Evolutionary conservation across 2,888 invertebrate genomes (phyloP).

Genomic region (Hipparchia semele): DNA sequence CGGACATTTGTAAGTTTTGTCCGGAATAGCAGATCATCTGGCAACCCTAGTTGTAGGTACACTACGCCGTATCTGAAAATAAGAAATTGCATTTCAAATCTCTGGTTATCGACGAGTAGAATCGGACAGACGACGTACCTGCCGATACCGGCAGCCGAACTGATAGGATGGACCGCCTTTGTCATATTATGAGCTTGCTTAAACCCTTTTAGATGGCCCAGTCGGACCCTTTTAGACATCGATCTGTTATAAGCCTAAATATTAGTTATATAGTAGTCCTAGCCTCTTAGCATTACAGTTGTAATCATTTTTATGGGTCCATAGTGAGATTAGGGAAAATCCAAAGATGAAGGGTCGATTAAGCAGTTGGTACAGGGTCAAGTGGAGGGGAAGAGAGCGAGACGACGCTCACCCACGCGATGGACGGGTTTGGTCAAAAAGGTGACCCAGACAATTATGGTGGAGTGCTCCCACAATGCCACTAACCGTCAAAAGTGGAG

Average conservation of each 20-base stretch:
- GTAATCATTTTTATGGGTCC: too few relatives aligned
- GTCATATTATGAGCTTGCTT: constrained; percentile 10
- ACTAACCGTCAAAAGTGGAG: too few relatives aligned
- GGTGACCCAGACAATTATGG: too few relatives aligned
- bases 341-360: too few relatives aligned
- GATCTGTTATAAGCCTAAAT: not conserved
- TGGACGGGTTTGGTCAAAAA: too few relatives aligned
- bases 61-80: constrained; percentile 37
- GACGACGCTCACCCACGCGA: too few relatives aligned
- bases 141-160: constrained; percentile 36
- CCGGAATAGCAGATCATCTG: not conserved
- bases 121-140: constrained; percentile 40
- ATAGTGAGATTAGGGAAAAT: too few relatives aligned
- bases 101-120: constrained; percentile 38
- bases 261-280: too few relatives aligned
- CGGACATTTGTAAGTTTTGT: not conserved
- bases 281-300: too few relatives aligned
- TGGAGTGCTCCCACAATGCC: too few relatives aligned
- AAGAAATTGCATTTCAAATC: constrained; percentile 48
- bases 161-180: constrained; percentile 29
- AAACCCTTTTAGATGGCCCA: not conserved
- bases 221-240: not conserved
- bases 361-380: too few relatives aligned
- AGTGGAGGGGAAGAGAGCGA: too few relatives aligned
- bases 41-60: constrained; percentile 11